Percentiles rank a stretch among this genome's conserved stretches.
These are phyloP conservation scores for Channa maculata DNA, from an alignment of 2,113 vertebrate species.

Conservation along the genomic window DNA sequence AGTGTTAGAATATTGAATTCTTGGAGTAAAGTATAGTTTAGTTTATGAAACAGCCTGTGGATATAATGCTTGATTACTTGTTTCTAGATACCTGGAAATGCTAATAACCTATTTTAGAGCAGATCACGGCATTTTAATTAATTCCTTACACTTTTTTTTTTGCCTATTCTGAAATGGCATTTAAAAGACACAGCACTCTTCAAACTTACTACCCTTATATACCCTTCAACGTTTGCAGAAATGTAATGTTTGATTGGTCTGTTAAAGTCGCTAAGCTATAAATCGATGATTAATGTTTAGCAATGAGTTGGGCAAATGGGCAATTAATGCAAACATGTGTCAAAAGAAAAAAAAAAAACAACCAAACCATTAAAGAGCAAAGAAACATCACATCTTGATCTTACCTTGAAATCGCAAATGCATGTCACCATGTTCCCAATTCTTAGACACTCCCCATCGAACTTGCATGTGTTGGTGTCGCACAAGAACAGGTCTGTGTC, in stretches of 20 bases:
- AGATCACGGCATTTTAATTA: too few species aligned
- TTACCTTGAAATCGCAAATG: slow-evolving; percentile 99
- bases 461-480: slow-evolving; percentile 99
- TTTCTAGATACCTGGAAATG: too few species aligned
- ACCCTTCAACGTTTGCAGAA: too few species aligned
- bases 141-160: too few species aligned
- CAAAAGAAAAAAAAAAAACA: neutral
- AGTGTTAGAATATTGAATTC: too few species aligned
- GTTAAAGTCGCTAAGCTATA: neutral
- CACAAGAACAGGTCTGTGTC: slow-evolving; percentile 99
- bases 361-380: neutral
- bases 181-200: neutral
- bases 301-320: neutral
- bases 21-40: too few species aligned
- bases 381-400: slow-evolving; percentile 45
- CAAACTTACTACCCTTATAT: neutral
- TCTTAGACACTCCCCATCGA: slow-evolving; percentile 96
- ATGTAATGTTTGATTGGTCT: neutral
- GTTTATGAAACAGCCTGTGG: too few species aligned
- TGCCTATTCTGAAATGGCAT: neutral
- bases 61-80: too few species aligned
- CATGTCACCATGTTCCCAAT: slow-evolving; percentile 99
- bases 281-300: neutral
- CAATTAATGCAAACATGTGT: neutral
- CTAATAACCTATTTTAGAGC: too few species aligned